Conservation (phyloP, 2,888 invertebrate species). For the Cephus spinipes region DNA sequence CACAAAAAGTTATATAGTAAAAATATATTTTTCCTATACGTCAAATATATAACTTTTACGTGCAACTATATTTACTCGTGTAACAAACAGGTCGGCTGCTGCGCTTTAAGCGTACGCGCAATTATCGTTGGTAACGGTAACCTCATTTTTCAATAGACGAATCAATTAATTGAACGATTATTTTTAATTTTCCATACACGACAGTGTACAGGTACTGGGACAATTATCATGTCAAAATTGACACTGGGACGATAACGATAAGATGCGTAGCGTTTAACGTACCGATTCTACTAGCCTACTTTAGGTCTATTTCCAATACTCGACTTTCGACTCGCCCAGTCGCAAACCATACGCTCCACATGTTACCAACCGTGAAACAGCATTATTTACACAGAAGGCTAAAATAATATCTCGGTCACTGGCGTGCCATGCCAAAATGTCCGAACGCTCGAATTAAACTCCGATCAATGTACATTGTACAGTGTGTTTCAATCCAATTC, state of each 20-base stretch:
- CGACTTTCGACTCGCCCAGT: neutral
- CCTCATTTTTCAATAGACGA: neutral
- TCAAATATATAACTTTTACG: no score
- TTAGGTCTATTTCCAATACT: neutral
- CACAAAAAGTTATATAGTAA: no score
- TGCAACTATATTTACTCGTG: no score
- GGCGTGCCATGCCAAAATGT: neutral
- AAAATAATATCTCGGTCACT: slow-evolving; percentile 6
- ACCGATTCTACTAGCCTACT: neutral
- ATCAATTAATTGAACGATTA: neutral
- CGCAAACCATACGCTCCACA: neutral
- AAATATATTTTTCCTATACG: no score
- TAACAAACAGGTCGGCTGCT: neutral
- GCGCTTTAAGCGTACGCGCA: neutral
- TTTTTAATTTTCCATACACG: neutral
- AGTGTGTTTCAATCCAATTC: neutral
- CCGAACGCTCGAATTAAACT: neutral
- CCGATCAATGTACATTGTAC: neutral
- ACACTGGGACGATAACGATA: neutral
- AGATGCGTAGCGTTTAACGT: neutral
- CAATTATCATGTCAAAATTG: neutral
- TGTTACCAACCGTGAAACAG: neutral
- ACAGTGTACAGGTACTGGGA: neutral
- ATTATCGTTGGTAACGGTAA: neutral
- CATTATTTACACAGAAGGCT: slow-evolving; percentile 7